These are phyloP conservation scores for Gymnodraco acuticeps DNA, from an alignment of 2,797 vertebrate species.

Conservation along the genomic window DNA sequence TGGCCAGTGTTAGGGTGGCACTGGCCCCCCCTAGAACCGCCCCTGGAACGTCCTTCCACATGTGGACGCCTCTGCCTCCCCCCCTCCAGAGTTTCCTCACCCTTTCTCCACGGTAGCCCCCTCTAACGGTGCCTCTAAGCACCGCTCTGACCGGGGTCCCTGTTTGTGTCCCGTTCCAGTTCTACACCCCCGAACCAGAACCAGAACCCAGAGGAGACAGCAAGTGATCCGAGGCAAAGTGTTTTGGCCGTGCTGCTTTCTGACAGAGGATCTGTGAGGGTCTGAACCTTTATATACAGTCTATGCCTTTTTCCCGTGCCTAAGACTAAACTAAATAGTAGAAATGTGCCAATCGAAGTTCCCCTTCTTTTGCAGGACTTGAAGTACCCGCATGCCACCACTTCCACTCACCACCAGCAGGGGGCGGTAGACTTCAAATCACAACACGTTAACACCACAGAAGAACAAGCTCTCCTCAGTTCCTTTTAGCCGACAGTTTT, in stretches of 20 bases:
- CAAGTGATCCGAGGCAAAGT: constrained; percentile 25
- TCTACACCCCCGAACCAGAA: constrained; percentile 5
- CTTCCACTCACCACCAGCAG: constrained; percentile 13
- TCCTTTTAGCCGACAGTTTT: constrained; percentile 46
- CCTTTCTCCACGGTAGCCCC: constrained; percentile 13
- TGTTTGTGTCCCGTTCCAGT: constrained; percentile 54
- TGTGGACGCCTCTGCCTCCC: constrained; percentile 11
- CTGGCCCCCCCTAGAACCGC: too few species aligned
- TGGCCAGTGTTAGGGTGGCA: too few species aligned
- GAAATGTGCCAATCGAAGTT: too few species aligned
- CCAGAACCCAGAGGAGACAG: constrained; percentile 60
- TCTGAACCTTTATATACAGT: too few species aligned
- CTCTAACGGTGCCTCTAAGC: neutral
- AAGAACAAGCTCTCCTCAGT: constrained; percentile 46
- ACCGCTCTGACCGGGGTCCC: constrained; percentile 26
- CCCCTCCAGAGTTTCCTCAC: constrained; percentile 21
- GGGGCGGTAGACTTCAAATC: constrained; percentile 20
- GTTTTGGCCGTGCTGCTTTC: too few species aligned
- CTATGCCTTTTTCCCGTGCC: too few species aligned
- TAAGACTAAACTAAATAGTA: too few species aligned
- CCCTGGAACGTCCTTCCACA: constrained; percentile 2
- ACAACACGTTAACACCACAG: neutral
- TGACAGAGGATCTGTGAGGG: too few species aligned
- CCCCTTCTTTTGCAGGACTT: neutral
- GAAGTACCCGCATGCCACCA: too few species aligned